A percentile compares a stretch with the other conserved stretches of the same genome.
phyloP scores from a whole-genome alignment of 2,797 vertebrate genomes.

The Ceryle rudis region DNA sequence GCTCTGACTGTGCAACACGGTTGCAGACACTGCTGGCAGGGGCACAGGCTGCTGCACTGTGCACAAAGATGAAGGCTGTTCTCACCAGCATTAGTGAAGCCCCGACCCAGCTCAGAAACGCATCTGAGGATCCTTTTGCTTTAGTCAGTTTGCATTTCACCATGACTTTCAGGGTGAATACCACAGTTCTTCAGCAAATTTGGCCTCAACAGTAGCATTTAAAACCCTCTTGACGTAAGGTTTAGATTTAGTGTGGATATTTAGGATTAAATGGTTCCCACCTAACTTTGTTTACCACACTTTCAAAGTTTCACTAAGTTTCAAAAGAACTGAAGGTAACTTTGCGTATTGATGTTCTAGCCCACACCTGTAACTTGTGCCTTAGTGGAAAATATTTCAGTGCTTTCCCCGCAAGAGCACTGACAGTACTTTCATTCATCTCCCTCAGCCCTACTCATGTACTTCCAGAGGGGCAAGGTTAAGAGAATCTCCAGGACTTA shows the following conservation, averaged over 20 bases:
- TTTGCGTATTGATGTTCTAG: not conserved
- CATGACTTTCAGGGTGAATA: rapidly evolving
- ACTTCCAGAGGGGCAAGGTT: not conserved
- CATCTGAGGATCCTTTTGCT: rapidly evolving
- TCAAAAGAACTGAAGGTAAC: not conserved
- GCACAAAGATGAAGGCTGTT: not conserved
- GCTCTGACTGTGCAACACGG: rapidly evolving
- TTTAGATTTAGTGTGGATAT: not conserved
- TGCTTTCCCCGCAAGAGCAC: not conserved
- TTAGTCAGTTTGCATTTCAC: not conserved
- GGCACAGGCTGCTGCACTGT: not conserved
- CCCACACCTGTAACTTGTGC: not conserved
- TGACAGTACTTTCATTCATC: not conserved
- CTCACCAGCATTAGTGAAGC: not conserved
- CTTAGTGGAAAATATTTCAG: not conserved
- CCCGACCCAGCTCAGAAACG: not conserved
- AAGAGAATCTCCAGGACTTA: not conserved
- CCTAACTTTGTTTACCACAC: not conserved
- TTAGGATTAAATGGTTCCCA: not conserved
- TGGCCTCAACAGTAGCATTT: not conserved
- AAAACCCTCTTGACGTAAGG: not conserved
- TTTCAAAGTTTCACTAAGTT: not conserved
- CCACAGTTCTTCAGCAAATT: not conserved
- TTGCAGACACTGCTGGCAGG: not conserved
- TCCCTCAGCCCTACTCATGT: not conserved